Percentiles rank a stretch among this genome's conserved stretches.
phyloP scores from a whole-genome alignment of 2,113 vertebrate species.

The Sitta europaea region DNA sequence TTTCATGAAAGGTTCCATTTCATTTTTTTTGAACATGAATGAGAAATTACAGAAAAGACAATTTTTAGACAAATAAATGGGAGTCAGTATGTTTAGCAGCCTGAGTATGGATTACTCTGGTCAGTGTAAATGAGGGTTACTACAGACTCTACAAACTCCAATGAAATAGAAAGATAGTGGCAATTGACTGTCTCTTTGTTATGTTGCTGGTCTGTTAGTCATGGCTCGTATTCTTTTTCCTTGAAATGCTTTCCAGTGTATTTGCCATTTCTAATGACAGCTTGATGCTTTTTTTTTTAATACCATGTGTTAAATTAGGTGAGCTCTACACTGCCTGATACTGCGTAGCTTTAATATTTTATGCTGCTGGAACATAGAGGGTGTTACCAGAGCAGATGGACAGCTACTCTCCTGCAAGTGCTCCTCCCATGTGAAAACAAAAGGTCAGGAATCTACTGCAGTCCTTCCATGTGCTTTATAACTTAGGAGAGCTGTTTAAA shows the following conservation, averaged over 20 bases:
- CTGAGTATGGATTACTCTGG: not conserved
- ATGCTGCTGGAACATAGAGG: rapidly evolving
- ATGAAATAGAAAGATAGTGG: not conserved
- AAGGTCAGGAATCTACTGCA: not conserved
- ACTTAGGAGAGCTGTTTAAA: not conserved
- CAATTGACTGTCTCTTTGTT: not conserved
- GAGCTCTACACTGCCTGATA: not conserved
- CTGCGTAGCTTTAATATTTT: not conserved
- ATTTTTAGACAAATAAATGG: not conserved
- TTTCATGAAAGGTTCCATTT: not conserved
- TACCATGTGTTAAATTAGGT: not conserved
- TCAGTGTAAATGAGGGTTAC: not conserved
- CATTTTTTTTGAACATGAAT: not conserved
- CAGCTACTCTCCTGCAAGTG: not conserved
- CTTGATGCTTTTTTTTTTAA: not conserved
- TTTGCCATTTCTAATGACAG: not conserved
- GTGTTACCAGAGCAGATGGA: not conserved
- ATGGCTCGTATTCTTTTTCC: not conserved
- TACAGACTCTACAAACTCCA: not conserved
- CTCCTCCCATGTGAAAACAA: not conserved
- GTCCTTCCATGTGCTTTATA: not conserved
- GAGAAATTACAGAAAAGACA: not conserved
- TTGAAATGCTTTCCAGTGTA: not conserved
- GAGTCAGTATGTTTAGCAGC: not conserved
- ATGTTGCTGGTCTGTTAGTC: not conserved